Conservation (phyloP, 1,140 invertebrate genomes). For the Sweltsa coloradensis region DNA sequence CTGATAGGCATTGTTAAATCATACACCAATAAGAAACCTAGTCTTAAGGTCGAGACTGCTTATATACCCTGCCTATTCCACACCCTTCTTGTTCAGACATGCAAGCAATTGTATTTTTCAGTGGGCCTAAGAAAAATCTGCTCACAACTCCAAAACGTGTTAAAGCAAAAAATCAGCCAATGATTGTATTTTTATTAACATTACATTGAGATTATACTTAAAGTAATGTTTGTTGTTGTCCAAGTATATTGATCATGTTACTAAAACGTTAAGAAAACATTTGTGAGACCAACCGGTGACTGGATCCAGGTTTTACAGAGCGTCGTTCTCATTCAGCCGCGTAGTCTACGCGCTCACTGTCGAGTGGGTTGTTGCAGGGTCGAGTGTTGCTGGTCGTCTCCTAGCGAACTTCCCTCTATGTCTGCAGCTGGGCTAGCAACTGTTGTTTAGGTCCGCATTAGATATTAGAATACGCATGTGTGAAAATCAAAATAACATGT, state of each 20-base stretch:
- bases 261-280: too few relatives aligned
- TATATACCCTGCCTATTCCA: not conserved
- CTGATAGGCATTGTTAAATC: not conserved
- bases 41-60: not conserved
- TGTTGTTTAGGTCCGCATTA: too few relatives aligned
- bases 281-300: too few relatives aligned
- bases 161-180: constrained; percentile 12
- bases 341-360: too few relatives aligned
- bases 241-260: constrained; percentile 1
- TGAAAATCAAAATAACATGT: too few relatives aligned
- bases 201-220: not conserved
- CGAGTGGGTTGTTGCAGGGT: too few relatives aligned
- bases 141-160: constrained; percentile 4
- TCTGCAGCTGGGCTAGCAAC: too few relatives aligned
- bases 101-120: constrained; percentile 14
- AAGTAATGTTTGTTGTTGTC: not conserved
- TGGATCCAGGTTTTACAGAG: too few relatives aligned
- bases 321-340: too few relatives aligned
- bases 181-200: constrained; percentile 13
- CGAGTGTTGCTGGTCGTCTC: too few relatives aligned
- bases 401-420: too few relatives aligned
- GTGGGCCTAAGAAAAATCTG: constrained; percentile 8
- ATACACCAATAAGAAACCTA: not conserved
- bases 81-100: constrained; percentile 3
- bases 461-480: too few relatives aligned